Evolutionary conservation across 2,113 vertebrate genomes (phyloP).

Genomic region (Orthonyx spaldingii): DNA sequence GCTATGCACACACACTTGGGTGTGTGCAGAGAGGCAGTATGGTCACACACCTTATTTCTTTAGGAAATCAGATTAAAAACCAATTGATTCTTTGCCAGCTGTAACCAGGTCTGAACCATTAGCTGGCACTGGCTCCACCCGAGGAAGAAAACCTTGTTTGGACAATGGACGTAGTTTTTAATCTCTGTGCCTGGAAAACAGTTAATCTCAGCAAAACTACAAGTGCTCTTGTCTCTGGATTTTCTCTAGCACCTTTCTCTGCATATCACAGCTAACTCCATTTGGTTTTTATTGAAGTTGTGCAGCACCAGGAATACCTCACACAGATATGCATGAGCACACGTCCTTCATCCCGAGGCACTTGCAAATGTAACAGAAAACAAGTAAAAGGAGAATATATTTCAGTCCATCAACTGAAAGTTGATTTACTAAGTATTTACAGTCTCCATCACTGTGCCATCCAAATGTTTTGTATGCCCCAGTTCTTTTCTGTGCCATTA

Average conservation of each 20-base stretch:
- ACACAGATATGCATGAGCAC: not conserved
- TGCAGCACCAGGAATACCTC: not conserved
- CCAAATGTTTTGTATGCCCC: not conserved
- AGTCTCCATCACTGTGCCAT: not conserved
- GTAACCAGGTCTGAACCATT: not conserved
- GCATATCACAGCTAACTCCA: not conserved
- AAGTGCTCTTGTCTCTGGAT: not conserved
- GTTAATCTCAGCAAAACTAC: not conserved
- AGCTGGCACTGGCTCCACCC: not conserved
- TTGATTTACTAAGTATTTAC: not conserved
- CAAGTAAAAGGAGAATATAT: not conserved
- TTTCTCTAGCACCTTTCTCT: not conserved
- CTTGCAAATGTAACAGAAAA: not conserved
- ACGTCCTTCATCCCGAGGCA: not conserved
- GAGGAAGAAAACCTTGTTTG: not conserved
- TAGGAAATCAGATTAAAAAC: constrained; percentile 14
- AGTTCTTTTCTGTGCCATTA: not conserved
- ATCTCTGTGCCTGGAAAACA: not conserved
- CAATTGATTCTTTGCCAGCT: not conserved
- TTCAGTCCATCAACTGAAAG: not conserved
- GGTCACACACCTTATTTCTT: not conserved
- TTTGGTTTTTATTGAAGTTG: not conserved
- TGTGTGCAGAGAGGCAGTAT: not conserved
- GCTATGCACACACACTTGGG: not conserved
- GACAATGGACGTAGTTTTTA: not conserved